Base-by-base conservation (phyloP, 2,113 vertebrate species). In the Ailuropoda melanoleuca region DNA sequence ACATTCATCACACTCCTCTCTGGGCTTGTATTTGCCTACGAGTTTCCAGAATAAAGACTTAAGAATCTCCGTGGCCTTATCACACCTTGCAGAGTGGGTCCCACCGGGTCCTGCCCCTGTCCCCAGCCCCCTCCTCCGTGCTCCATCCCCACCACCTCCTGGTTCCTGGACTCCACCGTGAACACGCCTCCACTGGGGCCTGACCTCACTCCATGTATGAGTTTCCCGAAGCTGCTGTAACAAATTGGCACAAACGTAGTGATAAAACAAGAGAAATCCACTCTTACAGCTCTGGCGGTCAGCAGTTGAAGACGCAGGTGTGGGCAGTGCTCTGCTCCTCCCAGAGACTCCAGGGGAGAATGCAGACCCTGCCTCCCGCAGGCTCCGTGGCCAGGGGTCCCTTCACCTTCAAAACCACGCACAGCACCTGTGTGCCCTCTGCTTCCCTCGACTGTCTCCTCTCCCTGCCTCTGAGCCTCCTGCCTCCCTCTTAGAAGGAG, bases 81-180 rank as follows among this genome's bases (percentile, higher is more conserved):
- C 0, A 0, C 10, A 2, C 0, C 8, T 23, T 9, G 17, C 48
- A 1, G 21, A 7, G 23, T 1, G 37, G 24, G 29, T 48, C 43
- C 72, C 29, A 15, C 29, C 53, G 1, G 18, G 31, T 0, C 46
- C 15, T 19, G n/a, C 15, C 12, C 70, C 24, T 0, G 50, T 24
- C 74, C n/a, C 43, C 0, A 3, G 1, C 1, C 10, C 12, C 18
- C 11, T 48, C n/a, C 60, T 10, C 60, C 3, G 5, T 8, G 8
- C 60, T 39, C 60, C 1, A 0, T 70, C 9, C 66, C n/a, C 66
- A 9, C 37, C 1, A 19, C 29, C 0, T 24, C 56, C 56, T 24
- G 4, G 31, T 29, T 50, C 39, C 55, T 48, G 29, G 68, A 14
- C 24, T 46, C 53, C 39, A 3, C 1, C 21, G 0, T 3, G 56